A percentile compares a stretch with the other conserved stretches of the same genome.
These are phyloP conservation scores for Psammodynastes pulverulentus DNA, from an alignment of 2,113 vertebrate genomes.

Conservation along the genomic window DNA sequence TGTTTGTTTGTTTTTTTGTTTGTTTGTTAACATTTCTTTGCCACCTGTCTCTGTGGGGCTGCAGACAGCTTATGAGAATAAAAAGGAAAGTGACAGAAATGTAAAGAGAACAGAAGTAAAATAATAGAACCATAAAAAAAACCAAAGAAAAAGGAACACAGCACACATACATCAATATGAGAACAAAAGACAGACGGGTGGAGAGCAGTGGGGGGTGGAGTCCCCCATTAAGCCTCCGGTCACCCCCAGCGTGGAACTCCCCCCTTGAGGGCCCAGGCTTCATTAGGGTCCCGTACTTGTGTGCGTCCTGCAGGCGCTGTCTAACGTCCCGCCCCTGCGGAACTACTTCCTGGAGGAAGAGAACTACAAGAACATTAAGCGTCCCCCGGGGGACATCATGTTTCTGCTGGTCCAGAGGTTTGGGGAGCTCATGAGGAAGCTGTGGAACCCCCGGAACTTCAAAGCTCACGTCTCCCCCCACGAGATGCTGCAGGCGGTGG, in stretches of 20 bases:
- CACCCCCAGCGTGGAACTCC: not conserved
- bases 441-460: conserved; percentile 98
- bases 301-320: conserved; percentile 78
- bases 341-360: conserved; percentile 98
- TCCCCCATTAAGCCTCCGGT: not conserved
- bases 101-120: too few species aligned
- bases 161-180: not conserved
- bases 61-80: too few species aligned
- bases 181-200: not conserved
- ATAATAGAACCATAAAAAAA: too few species aligned
- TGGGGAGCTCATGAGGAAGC: conserved; percentile 95
- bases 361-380: conserved; percentile 85
- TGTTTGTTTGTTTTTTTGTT: too few species aligned
- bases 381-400: conserved; percentile 95
- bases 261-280: not conserved
- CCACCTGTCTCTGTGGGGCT: too few species aligned
- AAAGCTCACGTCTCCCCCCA: conserved; percentile 97
- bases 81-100: too few species aligned
- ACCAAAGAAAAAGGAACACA: not conserved
- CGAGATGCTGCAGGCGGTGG: conserved; percentile 97
- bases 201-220: too few species aligned
- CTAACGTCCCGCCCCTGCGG: conserved; percentile 90
- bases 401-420: conserved; percentile 95
- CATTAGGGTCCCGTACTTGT: not conserved
- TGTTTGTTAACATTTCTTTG: not conserved